Base-by-base conservation (phyloP, 2,888 invertebrate genomes). In the Drosophila mettleri region DNA sequence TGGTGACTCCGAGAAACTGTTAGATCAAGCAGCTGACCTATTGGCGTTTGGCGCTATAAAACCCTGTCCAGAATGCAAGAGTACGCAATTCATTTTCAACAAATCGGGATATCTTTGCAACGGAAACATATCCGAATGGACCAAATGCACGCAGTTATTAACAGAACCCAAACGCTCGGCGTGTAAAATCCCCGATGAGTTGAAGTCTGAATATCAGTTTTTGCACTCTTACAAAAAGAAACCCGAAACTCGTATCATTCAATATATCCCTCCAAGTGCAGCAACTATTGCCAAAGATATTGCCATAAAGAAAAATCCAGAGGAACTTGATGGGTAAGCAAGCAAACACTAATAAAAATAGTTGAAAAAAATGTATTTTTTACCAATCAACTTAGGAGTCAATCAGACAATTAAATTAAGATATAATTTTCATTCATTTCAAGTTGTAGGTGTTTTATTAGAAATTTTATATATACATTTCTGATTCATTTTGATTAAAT, bases 31-130 rank as follows among this genome's bases (percentile, higher is more conserved):
- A 6, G 94, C 96, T 10, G 99, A 99, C 92, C 93, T 95, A 33
- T 95, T 99, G 94, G 94, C 95, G 0, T 99, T 99, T 93, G 99
- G 99, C 31, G 94, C 95, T 2, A 93, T 98, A 3, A 92, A 94
- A 66, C 94, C 94, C 0, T 99, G 99, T 86, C 91, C 94, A 0
- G 95, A 96, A 80, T 99, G 99, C 90, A 94, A 94, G 53, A 91
- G 93, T 2, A 97, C 97, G 0, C 96, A 97, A 87, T 93, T 96
- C 20, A 92, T 94, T 36, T 94, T 95, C 81, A 93, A 93, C 73
- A 95, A 96, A 29, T 93, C 94, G 65, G 96, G 97, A 5, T 99
- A 99, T 90, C 94, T 95, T 71, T 99, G 99, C 91, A 94, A 94
- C 71, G 98, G 98, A 87, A 91, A 91, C 46, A 62, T 90, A 27